Evolutionary conservation across 2,888 invertebrate species (phyloP), one percentile per base, ranked within the genome.

Genomic region (Papilio protenor): DNA sequence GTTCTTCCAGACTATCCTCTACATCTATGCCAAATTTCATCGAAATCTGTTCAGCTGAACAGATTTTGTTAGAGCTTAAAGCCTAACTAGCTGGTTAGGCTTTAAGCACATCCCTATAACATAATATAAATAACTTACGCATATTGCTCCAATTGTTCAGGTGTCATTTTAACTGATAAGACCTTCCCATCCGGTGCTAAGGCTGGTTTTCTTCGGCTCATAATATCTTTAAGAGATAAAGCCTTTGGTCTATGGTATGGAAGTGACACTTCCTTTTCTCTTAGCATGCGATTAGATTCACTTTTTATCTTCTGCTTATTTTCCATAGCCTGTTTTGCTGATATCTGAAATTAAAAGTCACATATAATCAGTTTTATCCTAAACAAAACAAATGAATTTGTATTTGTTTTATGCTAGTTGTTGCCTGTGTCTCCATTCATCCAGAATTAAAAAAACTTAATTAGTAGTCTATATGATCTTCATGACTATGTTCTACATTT

Each of bases 161-260:
- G 91, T 81, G 96, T 96, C 96, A 97, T 97, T 90, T 97, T 97
- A 87, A 91, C 92, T 71, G 88, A 93, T 79, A 89, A 91, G 72
- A 85, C 93, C 87, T 93, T 95, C 80, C 94, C 94, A 87, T 94
- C 92, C 47, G 88, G 83, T 23, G 90, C 83, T 1, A 93, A 76
- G 12, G 91, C 91, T 69, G 90, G 90, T 80, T 89, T 91, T 74
- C 92, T 87, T 81, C 93, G 89, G 75, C 87, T 92, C 82, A 98
- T 95, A 84, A 98, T 98, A 85, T 98, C 98, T 87, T 97, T 96
- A 0, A 98, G 91, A 0, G 97, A 96, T 76, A 97, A 95, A 59
- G 97, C 96, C 85, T 97, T 97, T 1, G 98, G 98, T 85, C 96
- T 96, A 87, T 98, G 98, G 88, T 98, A 98, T 0, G 98, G 98